These are phyloP conservation scores for Stenolophus ochropezus DNA, from an alignment of 2,888 invertebrate species.

Conservation along the genomic window DNA sequence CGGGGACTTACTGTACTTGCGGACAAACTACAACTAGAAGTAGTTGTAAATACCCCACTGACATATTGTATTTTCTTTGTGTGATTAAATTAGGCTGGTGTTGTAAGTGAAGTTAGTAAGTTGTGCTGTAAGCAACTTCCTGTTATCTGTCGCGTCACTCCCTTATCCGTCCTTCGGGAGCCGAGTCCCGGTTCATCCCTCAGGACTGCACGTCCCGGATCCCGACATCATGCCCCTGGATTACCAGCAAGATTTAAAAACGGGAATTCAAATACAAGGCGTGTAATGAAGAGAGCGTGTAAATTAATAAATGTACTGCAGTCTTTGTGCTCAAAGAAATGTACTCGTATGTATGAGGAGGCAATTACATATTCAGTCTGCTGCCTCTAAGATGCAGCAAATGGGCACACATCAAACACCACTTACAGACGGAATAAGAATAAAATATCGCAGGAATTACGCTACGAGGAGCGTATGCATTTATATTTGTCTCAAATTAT, in stretches of 20 bases:
- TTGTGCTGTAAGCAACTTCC: background rate
- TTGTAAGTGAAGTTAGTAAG: background rate
- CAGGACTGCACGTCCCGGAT: background rate
- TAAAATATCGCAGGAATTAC: no score
- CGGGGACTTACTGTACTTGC: no score
- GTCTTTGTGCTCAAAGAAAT: background rate
- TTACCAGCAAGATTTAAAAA: background rate
- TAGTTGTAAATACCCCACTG: no score
- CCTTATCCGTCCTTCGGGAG: background rate
- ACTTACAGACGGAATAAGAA: no score
- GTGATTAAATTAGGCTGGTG: background rate
- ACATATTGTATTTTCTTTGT: background rate
- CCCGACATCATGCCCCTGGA: background rate
- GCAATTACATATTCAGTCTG: no score
- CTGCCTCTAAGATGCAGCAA: no score
- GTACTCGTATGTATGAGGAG: no score
- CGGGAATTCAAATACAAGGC: background rate
- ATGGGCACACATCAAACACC: no score
- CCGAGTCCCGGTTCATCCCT: background rate
- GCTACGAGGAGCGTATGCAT: no score
- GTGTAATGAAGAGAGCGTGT: background rate
- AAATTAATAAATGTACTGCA: background rate
- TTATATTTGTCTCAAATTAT: no score
- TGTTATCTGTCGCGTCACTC: background rate
- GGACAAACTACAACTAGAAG: no score